Conservation (phyloP, 2,113 vertebrate species). For the Prochilodus magdalenae region DNA sequence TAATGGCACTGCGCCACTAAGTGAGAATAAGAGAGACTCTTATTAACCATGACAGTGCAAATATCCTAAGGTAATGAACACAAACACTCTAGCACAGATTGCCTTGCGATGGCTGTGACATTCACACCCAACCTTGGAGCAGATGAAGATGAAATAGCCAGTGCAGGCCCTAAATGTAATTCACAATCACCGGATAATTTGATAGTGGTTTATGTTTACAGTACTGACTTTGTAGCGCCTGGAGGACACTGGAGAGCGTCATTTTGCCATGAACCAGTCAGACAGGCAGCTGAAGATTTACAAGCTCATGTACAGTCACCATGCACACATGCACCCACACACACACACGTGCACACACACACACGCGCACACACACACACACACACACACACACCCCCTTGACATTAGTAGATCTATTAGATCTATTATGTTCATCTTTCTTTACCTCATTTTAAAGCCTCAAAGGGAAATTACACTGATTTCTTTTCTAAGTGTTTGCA, state of each 20-base stretch:
- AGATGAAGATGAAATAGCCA: constrained; percentile 39
- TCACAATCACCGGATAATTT: constrained; percentile 20
- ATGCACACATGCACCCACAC: too few relatives aligned
- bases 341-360: too few relatives aligned
- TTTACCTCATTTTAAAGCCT: not conserved
- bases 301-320: not conserved
- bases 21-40: constrained; percentile 45
- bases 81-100: constrained; percentile 25
- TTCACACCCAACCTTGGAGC: constrained; percentile 30
- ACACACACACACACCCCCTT: too few relatives aligned
- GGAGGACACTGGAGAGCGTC: not conserved
- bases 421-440: not conserved
- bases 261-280: not conserved
- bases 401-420: not conserved
- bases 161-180: constrained; percentile 1
- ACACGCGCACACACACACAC: too few relatives aligned
- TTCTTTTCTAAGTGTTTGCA: too few relatives aligned
- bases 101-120: constrained; percentile 41
- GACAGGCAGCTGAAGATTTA: not conserved
- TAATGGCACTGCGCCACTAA: constrained; percentile 24
- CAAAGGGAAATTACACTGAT: too few relatives aligned
- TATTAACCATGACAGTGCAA: constrained; percentile 52
- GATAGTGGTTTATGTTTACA: constrained; percentile 14
- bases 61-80: constrained; percentile 44
- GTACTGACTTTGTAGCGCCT: constrained; percentile 5